phyloP scores from a whole-genome alignment of 2,797 vertebrate species.

The Schizothorax lantsangensis region DNA sequence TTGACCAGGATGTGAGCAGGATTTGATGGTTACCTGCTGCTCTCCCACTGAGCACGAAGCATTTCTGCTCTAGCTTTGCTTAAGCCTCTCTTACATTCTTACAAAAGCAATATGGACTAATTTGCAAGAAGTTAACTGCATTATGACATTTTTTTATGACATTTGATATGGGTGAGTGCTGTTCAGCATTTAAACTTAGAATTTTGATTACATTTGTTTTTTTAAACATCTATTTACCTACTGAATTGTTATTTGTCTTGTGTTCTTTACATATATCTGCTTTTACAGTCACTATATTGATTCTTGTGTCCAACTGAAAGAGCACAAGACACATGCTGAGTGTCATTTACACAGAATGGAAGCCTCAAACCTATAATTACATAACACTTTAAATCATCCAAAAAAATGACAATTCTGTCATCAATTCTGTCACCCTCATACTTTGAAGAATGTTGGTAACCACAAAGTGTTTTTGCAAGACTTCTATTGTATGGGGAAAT shows the following conservation, averaged over 20 bases:
- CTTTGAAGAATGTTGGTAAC: background rate
- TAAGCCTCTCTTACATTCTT: conserved; percentile 11
- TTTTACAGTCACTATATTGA: background rate
- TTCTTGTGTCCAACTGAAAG: too few relatives aligned
- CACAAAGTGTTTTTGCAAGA: background rate
- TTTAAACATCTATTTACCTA: too few relatives aligned
- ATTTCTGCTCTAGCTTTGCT: background rate
- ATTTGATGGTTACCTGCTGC: background rate
- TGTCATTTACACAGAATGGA: background rate
- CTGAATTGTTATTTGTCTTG: background rate
- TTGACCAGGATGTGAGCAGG: conserved; percentile 15
- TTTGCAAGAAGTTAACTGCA: too few relatives aligned
- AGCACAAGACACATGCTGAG: too few relatives aligned
- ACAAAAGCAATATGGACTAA: background rate
- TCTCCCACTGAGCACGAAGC: background rate
- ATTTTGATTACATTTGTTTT: background rate
- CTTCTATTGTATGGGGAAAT: background rate
- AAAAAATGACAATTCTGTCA: background rate
- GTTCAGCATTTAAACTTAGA: background rate
- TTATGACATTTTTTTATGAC: too few relatives aligned
- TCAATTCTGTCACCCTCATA: background rate
- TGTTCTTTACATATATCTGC: background rate
- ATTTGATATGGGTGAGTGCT: too few relatives aligned
- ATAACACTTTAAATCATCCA: background rate
- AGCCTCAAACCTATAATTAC: background rate